Percentiles rank a stretch among this genome's conserved stretches.
Evolutionary conservation across 2,797 vertebrate species (phyloP).

Genomic region (Nasua narica): DNA sequence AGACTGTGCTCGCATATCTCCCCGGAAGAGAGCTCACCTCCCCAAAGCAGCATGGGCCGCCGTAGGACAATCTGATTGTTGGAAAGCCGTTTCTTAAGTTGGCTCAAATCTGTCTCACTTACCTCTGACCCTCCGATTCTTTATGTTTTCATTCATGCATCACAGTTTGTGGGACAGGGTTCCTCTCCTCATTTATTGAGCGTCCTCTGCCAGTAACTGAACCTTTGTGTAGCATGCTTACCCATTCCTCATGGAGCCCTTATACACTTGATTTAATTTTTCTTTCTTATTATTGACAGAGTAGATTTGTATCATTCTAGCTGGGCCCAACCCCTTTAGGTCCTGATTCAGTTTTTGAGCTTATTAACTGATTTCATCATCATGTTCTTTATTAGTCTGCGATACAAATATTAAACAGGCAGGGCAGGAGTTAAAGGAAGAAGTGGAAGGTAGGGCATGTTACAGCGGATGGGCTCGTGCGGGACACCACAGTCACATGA

Average conservation of each 20-base stretch:
- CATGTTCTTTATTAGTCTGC: background rate
- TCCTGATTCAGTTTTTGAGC: background rate
- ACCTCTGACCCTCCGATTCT: background rate
- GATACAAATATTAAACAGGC: background rate
- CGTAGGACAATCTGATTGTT: background rate
- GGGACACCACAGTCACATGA: background rate
- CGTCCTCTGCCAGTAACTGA: background rate
- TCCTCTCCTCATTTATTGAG: background rate
- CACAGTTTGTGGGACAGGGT: background rate
- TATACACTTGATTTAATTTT: slow-evolving; percentile 23
- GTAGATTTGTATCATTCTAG: slow-evolving; percentile 10
- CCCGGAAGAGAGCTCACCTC: background rate
- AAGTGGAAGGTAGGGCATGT: background rate
- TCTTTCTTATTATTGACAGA: background rate
- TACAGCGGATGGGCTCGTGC: background rate
- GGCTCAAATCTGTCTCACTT: background rate
- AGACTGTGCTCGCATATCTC: background rate
- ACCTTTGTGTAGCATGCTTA: background rate
- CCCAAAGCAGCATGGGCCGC: background rate
- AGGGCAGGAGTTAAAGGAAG: slow-evolving; percentile 13
- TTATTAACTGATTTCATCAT: slow-evolving; percentile 17
- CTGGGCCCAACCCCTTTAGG: background rate
- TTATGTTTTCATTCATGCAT: background rate
- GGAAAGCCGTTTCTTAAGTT: background rate
- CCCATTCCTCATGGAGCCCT: background rate